Evolutionary conservation across 2,888 invertebrate species (phyloP), one percentile per base, ranked within the genome.

Genomic region (Bellardia bayeri): DNA sequence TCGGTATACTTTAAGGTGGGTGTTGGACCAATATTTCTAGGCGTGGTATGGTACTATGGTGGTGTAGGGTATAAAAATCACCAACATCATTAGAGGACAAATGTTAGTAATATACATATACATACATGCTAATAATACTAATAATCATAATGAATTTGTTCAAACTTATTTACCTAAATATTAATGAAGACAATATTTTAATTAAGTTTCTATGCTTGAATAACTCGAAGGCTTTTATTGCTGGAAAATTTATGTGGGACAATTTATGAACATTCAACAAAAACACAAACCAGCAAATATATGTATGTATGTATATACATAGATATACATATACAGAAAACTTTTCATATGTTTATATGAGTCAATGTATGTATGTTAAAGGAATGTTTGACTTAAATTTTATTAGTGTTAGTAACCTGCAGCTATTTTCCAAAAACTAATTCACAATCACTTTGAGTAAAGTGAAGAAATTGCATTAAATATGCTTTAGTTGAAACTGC

Each of bases 321-420:
- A 30, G 23, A n/a, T 23, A 45, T 23, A 23, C 23, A 23, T 23
- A 23, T 23, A 23, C 1, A 23, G 23, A 23, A 23, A 23, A 23
- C 23, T 23, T 23, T 23, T 23, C n/a, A 30, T 49, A 23, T 30
- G 33, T 14, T 14, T n/a, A 0, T 49, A 45, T 45, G 45, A 11
- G 9, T 9, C 45, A 45, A 45, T 45, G 11, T 9, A 45, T 45
- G 11, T 9, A 45, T 45, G 14, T 49, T 30, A 30, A 69, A 64
- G 40, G n/a, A 37, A 49, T 54, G 33, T 71, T 71, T 54, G 37
- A 37, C 51, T 71, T 71, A 51, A 54, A 71, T 71, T 71, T 71
- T 54, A 71, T 71, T 71, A 71, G 54, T 71, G 51, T 71, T 71
- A 37, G 8, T 71, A 54, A 71, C 71, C 71, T 71, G 51, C 54